A percentile compares a stretch with the other conserved stretches of the same genome.
Conservation (phyloP, 2,113 vertebrate species). For the Marmota flaviventris region DNA sequence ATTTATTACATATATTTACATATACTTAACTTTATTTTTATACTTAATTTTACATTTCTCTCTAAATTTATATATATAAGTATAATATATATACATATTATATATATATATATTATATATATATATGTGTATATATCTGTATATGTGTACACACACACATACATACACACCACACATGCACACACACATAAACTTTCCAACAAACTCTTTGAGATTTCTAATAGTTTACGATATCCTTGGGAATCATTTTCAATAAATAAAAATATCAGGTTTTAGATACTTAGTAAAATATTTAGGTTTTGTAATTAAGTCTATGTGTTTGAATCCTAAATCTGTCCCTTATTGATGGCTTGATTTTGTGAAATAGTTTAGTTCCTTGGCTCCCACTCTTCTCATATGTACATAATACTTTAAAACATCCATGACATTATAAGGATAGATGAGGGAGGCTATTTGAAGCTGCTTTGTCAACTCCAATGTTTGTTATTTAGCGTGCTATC, state of each 20-base stretch:
- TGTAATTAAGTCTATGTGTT: neutral
- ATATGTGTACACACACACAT: no score
- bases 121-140: no score
- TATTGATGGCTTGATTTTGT: neutral
- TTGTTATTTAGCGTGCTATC: neutral
- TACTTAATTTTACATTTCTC: no score
- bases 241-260: neutral
- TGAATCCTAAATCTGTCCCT: neutral
- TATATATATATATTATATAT: no score
- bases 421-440: neutral
- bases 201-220: neutral
- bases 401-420: neutral
- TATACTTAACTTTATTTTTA: no score
- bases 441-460: neutral
- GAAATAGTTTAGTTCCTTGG: neutral
- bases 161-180: no score
- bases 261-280: neutral
- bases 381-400: neutral
- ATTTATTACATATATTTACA: no score
- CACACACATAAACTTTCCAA: neutral
- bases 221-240: neutral
- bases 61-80: no score
- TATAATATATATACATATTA: no score
- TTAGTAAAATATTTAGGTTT: neutral
- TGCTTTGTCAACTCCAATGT: neutral